phyloP scores from a whole-genome alignment of 2,113 vertebrate species.

The Hippopotamus amphibius region DNA sequence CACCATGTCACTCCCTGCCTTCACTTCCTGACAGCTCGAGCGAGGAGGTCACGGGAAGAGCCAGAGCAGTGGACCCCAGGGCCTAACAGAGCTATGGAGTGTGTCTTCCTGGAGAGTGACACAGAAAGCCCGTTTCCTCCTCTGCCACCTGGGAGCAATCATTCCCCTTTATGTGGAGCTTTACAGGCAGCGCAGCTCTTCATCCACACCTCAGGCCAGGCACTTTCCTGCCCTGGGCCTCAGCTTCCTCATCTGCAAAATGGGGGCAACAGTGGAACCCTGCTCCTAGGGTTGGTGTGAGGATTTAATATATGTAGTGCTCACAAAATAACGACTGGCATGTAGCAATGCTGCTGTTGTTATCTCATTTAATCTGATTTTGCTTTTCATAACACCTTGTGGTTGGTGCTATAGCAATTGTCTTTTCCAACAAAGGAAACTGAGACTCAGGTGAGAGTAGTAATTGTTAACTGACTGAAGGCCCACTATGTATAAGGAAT shows the following conservation, averaged over 20 bases:
- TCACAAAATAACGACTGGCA: not conserved
- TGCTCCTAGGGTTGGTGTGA: not conserved
- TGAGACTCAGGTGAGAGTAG: not conserved
- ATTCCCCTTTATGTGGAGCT: not conserved
- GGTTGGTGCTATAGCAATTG: not conserved
- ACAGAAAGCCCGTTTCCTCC: not conserved
- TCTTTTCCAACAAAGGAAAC: not conserved
- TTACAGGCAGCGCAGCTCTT: not conserved
- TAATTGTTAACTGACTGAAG: not conserved
- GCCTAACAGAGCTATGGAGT: not conserved
- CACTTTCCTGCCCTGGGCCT: not conserved
- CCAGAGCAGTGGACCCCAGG: not conserved
- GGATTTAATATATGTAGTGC: not conserved
- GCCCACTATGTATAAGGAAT: not conserved
- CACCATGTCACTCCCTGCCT: not conserved
- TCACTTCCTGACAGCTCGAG: not conserved
- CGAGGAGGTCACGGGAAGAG: not conserved
- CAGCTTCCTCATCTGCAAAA: conserved; percentile 12
- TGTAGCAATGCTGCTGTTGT: not conserved
- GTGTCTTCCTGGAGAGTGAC: not conserved
- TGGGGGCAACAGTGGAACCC: not conserved
- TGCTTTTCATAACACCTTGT: not conserved
- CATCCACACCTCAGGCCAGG: not conserved
- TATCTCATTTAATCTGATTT: not conserved
- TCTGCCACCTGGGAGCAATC: not conserved